Evolutionary conservation across 2,888 invertebrate species (phyloP), one percentile per base, ranked within the genome.

Genomic region (Lasius platythorax): DNA sequence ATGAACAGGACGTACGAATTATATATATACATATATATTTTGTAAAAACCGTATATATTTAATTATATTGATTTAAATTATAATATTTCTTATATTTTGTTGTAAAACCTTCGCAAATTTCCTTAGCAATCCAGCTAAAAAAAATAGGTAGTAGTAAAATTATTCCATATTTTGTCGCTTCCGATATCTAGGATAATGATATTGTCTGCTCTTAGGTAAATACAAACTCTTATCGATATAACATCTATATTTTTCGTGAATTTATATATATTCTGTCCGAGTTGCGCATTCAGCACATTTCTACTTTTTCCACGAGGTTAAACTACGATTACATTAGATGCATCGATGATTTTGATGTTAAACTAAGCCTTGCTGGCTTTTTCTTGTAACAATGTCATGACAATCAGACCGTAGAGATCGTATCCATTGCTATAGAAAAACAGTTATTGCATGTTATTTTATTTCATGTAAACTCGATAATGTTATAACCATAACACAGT

Each of bases 331-430:
- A 33, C n/a, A 73, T 63, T 37, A 72, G 23, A 30, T 79, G 72
- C 46, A 50, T 61, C 73, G 28, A 28, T 18, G 46, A 61, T 72
- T 23, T 72, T 28, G 61, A 50, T 46, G 33, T 70, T 72, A 70
- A 18, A 33, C n/a, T 73, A 46, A 46, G 43, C 9, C 46, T 81
- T 58, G 18, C 18, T 9, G 9, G 8, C 12, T 73, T 72, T 50
- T 37, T 63, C 58, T 81, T 73, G 37, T 33, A 73, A 61, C 43
- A 81, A 43, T 72, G 23, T 72, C 12, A 12, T 28, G 73, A 12
- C 79, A 81, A 72, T 81, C 79, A 81, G 79, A 72, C 28, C 46
- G 61, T 81, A 81, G 73, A 72, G 73, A 81, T 73, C 72, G 37
- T 50, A 63, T 68, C 30, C 37, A 40, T 81, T 63, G 46, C 61